A percentile compares a stretch with the other conserved stretches of the same genome.
Evolutionary conservation across 2,797 vertebrate genomes (phyloP).

Genomic region (Amblyraja radiata): DNA sequence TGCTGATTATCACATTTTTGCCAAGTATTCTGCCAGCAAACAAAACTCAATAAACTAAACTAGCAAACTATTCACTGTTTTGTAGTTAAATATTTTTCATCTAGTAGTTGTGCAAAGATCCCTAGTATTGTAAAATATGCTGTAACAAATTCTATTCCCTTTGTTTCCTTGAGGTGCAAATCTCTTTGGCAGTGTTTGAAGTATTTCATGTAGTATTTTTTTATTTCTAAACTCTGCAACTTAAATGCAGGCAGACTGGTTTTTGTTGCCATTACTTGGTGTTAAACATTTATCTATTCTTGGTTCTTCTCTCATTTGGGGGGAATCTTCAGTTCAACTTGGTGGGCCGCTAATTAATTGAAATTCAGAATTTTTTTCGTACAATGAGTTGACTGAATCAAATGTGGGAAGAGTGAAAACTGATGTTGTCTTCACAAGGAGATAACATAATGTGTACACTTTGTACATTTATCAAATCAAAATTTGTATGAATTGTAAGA

Average conservation of each 20-base stretch:
- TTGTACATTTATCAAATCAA: not conserved
- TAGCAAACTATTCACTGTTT: too few species aligned
- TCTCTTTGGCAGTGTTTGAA: not conserved
- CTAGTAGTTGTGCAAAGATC: too few species aligned
- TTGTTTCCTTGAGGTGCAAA: not conserved
- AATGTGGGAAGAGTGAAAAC: not conserved
- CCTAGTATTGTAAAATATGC: too few species aligned
- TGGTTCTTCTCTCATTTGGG: not conserved
- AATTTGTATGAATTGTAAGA: not conserved
- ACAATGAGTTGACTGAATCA: not conserved
- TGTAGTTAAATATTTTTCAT: too few species aligned
- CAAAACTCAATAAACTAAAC: too few species aligned
- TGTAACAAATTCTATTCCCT: too few species aligned
- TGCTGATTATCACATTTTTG: not conserved
- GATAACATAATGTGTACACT: not conserved
- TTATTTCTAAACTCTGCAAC: not conserved
- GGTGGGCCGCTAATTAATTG: not conserved
- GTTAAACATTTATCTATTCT: not conserved
- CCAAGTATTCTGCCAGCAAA: not conserved
- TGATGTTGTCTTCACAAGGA: not conserved
- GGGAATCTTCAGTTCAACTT: not conserved
- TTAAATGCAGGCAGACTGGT: not conserved
- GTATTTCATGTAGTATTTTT: not conserved
- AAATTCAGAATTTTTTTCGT: not conserved
- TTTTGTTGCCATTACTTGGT: not conserved